Evolutionary conservation across 2,113 vertebrate genomes (phyloP).

Genomic region (Oryzias melastigma): DNA sequence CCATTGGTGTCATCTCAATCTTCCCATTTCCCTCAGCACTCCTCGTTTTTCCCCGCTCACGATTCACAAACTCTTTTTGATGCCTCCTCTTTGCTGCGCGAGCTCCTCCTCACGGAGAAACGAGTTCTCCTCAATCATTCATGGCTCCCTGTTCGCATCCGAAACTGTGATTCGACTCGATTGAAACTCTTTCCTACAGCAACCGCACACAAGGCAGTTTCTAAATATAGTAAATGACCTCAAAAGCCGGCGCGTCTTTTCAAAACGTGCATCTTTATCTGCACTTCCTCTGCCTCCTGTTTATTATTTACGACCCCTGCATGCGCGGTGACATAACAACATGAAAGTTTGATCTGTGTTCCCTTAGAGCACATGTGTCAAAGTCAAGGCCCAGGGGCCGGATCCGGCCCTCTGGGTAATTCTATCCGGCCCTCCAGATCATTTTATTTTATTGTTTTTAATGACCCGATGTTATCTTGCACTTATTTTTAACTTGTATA

Average conservation of each 20-base stretch:
- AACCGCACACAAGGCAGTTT: conserved; percentile 15
- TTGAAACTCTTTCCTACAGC: conserved; percentile 49
- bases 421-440: too few species aligned
- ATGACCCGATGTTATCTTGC: too few species aligned
- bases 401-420: too few species aligned
- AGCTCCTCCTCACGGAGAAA: conserved; percentile 33
- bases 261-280: conserved; percentile 19
- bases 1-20: conserved; percentile 31
- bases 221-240: conserved; percentile 59
- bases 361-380: conserved; percentile 25
- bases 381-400: too few species aligned
- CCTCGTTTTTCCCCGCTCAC: conserved; percentile 17
- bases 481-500: too few species aligned
- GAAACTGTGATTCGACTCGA: conserved; percentile 51
- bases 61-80: conserved; percentile 31
- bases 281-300: conserved; percentile 43
- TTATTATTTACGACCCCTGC: conserved; percentile 64
- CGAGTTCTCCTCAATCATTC: conserved; percentile 60
- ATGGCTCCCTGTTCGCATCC: conserved; percentile 47
- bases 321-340: conserved; percentile 69
- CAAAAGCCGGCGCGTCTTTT: conserved; percentile 27
- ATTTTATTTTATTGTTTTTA: too few species aligned
- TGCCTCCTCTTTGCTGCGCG: conserved; percentile 27
- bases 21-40: conserved; percentile 14
- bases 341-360: conserved; percentile 73